Evolutionary conservation across 1,140 invertebrate genomes (phyloP), one percentile per base, ranked within the genome.

Genomic region (Archegozetes longisetosus): DNA sequence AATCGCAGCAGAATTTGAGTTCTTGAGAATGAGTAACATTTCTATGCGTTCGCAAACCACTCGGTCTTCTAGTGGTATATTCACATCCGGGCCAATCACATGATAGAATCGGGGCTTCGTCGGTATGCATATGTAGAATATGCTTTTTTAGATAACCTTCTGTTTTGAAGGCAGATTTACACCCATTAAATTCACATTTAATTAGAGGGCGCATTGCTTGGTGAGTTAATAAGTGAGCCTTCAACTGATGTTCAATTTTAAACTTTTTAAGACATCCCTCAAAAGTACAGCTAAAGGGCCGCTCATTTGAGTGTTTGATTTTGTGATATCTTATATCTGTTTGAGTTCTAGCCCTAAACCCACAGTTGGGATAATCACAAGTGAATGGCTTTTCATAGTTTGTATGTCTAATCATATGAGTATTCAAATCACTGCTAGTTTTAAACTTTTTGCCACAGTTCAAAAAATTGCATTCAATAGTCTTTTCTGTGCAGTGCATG

Each of bases 181-280:
- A 58, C 17, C 57, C 57, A 22, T 14, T 26, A 17, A 3, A 58
- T 2, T 40, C 24, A 51, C 57, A 58, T 24, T 58, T 2, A 2
- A 51, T 50, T 40, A 1, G 46, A 29, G 49, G 46, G 9, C n/a
- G n/a, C 32, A 17, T 2, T 29, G 29, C 6, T 2, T 24, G 1
- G n/a, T 58, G 57, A 9, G 6, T 53, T 27, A 52, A 3, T 51
- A 12, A 14, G 40, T 76, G 74, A 24, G 83, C 81, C 72, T 83
- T 84, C 27, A 81, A 72, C 40, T 83, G 83, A 66, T 84, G 83
- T n/a, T 81, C 82, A 6, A 82, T 84, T 0, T 82, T 83, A 66
- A 84, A 85, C 2, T 80, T 79, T 64, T 80, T 73, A 24, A 77
- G 77, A 70, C 82, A 85, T 24, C 78, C 79, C 53, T 77, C 76